Evolutionary conservation across 2,888 invertebrate genomes (phyloP), one percentile per base, ranked within the genome.

Genomic region (Barypeithes pellucidus): DNA sequence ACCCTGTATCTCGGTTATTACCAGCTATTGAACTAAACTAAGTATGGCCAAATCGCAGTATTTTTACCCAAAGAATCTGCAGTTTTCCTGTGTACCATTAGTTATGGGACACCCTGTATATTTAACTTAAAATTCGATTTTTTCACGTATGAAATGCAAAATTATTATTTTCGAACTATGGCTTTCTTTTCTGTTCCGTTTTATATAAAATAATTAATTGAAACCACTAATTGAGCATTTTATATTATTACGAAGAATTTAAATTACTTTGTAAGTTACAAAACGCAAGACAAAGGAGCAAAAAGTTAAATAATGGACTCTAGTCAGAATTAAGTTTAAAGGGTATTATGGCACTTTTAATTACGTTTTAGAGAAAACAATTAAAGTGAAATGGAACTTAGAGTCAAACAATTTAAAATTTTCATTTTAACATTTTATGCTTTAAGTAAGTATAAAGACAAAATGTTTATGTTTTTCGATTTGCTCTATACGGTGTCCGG

Each of bases 331-430:
- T 50, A n/a, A 50, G 50, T 50, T 50, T 24, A 11, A 50, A 50
- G 24, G 50, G n/a, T 50, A 50, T 50, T 50, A 50, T 24, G n/a
- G 22, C 50, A 50, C 50, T 22, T 50, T 47, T 50, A 50, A 50
- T 50, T 50, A 24, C 50, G 12, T 22, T 50, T 22, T n/a, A 50
- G 24, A 50, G 22, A 50, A 50, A 50, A 50, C 16, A 50, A 24
- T 50, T 50, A 50, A 22, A 50, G 50, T 24, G 50, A 24, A 47
- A 47, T 47, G 12, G 20, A 24, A 24, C 50, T 50, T n/a, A 4
- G n/a, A 24, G 22, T 24, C 20, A 20, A 50, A 24, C 24, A 24
- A 47, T 50, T 50, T 24, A 24, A 22, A 50, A 50, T 50, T 50
- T 50, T 50, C 22, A 50, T 50, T 47, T 50, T 50, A 50, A 24